phyloP scores from a whole-genome alignment of 1,140 invertebrate species.

The Musca domestica region DNA sequence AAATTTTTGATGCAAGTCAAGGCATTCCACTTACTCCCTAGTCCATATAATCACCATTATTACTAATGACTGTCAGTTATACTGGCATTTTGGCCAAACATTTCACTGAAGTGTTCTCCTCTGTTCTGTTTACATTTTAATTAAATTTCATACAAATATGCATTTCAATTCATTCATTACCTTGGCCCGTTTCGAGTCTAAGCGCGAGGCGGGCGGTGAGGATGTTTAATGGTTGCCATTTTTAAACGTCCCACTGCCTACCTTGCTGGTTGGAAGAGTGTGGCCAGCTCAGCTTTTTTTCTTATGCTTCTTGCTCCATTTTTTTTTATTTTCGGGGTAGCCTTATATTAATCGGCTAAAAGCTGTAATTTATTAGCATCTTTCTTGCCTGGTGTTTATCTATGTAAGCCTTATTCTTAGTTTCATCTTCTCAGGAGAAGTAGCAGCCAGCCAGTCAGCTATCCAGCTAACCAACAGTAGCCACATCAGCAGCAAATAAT shows the following conservation, averaged over 20 bases:
- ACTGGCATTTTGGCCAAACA: background rate
- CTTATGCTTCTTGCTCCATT: background rate
- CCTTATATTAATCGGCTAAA: conserved; percentile 17
- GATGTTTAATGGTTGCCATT: no score
- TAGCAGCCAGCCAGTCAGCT: no score
- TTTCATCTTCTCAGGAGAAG: conserved; percentile 8
- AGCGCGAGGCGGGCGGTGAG: no score
- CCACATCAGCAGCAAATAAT: background rate
- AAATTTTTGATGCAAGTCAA: no score
- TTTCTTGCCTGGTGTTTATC: conserved; percentile 20
- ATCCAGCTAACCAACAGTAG: no score
- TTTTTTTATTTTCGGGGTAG: no score
- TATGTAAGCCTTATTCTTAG: conserved; percentile 14
- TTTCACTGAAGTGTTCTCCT: background rate
- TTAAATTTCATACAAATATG: conserved; percentile 17
- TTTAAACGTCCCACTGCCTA: no score
- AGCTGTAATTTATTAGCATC: conserved; percentile 22
- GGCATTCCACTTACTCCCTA: background rate
- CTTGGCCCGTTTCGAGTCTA: background rate
- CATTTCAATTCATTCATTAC: conserved; percentile 9
- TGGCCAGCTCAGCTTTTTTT: conserved; percentile 12
- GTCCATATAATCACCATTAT: conserved; percentile 6
- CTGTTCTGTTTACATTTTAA: conserved; percentile 17
- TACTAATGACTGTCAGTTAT: background rate
- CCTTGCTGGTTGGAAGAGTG: background rate